Conservation (phyloP, 2,888 invertebrate genomes). For the Plagodis pulveraria region DNA sequence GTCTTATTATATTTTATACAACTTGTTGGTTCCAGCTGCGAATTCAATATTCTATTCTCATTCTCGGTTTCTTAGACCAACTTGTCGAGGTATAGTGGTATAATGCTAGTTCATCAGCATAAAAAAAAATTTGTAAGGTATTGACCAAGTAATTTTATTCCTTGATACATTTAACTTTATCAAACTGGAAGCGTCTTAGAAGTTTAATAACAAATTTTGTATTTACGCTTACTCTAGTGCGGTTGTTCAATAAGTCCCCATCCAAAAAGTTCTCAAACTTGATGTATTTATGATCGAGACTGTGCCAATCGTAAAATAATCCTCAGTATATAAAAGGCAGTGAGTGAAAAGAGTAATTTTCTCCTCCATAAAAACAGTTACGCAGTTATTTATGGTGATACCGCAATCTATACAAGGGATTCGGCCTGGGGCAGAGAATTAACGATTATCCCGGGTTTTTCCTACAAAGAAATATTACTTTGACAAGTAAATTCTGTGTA, state of each 20-base stretch:
- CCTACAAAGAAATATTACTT: conserved; percentile 78
- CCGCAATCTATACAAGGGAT: conserved; percentile 82
- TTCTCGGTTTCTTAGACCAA: too few species aligned
- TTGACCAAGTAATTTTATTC: too few species aligned
- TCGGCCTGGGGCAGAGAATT: conserved; percentile 75
- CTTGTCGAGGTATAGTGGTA: too few species aligned
- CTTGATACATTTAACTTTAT: neutral
- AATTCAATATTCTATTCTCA: too few species aligned
- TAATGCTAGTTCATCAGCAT: too few species aligned
- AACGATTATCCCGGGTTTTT: conserved; percentile 76
- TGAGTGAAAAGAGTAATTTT: conserved; percentile 76
- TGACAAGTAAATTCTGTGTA: conserved; percentile 74
- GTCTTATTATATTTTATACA: too few species aligned
- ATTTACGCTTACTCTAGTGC: conserved; percentile 14
- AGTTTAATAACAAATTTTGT: conserved; percentile 18
- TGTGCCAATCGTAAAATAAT: conserved; percentile 62
- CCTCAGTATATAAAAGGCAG: conserved; percentile 71
- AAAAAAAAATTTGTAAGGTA: too few species aligned
- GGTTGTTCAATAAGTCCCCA: conserved; percentile 17
- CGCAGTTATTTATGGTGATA: conserved; percentile 82
- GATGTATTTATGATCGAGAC: conserved; percentile 24
- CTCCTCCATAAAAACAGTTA: conserved; percentile 82
- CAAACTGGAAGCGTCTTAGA: conserved; percentile 17
- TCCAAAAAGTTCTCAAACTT: conserved; percentile 22
- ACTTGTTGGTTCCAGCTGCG: too few species aligned